phyloP scores from a whole-genome alignment of 23 tunicate genomes.

The Ascidia mentula region DNA sequence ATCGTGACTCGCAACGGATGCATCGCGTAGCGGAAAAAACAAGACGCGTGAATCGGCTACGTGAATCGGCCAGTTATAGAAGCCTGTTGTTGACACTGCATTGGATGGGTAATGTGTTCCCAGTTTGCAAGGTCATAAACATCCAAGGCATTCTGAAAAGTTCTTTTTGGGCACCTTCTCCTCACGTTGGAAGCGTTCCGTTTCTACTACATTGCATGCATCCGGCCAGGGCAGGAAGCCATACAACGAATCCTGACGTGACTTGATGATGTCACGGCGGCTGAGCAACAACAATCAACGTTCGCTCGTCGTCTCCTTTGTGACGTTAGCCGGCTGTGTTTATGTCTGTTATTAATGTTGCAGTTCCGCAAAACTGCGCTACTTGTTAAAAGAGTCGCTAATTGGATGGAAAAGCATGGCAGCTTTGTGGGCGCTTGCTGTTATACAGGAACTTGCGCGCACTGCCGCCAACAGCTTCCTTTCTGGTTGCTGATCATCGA shows the following conservation, averaged over 20 bases:
- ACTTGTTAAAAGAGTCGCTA: too few relatives aligned
- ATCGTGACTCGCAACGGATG: not conserved
- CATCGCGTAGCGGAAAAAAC: not conserved
- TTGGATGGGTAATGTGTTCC: not conserved
- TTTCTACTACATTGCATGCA: not conserved
- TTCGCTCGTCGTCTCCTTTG: not conserved
- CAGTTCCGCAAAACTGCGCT: too few relatives aligned
- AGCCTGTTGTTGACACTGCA: not conserved
- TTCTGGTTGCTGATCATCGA: too few relatives aligned
- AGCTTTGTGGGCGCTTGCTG: too few relatives aligned
- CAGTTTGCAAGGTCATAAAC: not conserved
- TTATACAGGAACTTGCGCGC: too few relatives aligned
- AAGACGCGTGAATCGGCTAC: not conserved
- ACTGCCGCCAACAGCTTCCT: too few relatives aligned
- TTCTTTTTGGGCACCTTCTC: not conserved
- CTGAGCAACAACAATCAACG: not conserved
- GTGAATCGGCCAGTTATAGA: not conserved
- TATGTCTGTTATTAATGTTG: too few relatives aligned
- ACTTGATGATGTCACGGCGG: not conserved
- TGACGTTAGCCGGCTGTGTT: too few relatives aligned
- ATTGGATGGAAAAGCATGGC: too few relatives aligned
- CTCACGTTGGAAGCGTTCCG: not conserved
- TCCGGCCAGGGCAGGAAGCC: not conserved
- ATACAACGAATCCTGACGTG: not conserved
- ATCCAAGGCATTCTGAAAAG: not conserved